Evolutionary conservation across 2,113 vertebrate species (phyloP).

Genomic region (Pelusios castaneus): DNA sequence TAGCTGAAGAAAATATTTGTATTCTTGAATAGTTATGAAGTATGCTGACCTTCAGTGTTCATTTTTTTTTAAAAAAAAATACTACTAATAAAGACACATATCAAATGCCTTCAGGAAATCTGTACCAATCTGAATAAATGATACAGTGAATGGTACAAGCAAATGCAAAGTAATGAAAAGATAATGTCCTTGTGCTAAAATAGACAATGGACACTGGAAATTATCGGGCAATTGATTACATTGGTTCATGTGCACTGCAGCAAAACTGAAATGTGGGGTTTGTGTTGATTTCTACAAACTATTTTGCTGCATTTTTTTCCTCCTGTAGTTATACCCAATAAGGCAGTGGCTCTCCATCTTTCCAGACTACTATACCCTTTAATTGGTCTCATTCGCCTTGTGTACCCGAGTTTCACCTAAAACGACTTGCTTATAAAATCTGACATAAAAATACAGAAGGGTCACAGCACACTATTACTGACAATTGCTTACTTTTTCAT

Average conservation of each 20-base stretch:
- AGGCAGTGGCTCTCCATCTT: too few species aligned
- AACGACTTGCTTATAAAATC: too few species aligned
- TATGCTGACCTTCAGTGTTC: not conserved
- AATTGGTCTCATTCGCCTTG: too few species aligned
- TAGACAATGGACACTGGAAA: not conserved
- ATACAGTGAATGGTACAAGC: not conserved
- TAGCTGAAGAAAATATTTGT: constrained; percentile 42
- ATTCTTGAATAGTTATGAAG: constrained; percentile 24
- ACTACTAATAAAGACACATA: not conserved
- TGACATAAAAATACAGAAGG: too few species aligned
- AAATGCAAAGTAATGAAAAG: constrained; percentile 24
- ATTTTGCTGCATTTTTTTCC: not conserved
- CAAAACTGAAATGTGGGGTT: not conserved
- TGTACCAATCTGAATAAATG: constrained; percentile 15
- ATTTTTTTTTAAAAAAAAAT: not conserved
- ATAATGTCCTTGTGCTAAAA: constrained; percentile 8
- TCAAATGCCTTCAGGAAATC: constrained; percentile 10
- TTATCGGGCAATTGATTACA: not conserved
- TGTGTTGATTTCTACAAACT: not conserved
- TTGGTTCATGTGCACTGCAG: not conserved
- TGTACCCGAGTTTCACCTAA: too few species aligned
- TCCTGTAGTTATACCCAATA: not conserved
- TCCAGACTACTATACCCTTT: too few species aligned
- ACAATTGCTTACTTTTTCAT: too few species aligned
- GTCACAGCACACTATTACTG: too few species aligned